Evolutionary conservation across 30 jellyfish, hydroid and myxozoan species (phyloP).

Genomic region (Hydractinia echinata): DNA sequence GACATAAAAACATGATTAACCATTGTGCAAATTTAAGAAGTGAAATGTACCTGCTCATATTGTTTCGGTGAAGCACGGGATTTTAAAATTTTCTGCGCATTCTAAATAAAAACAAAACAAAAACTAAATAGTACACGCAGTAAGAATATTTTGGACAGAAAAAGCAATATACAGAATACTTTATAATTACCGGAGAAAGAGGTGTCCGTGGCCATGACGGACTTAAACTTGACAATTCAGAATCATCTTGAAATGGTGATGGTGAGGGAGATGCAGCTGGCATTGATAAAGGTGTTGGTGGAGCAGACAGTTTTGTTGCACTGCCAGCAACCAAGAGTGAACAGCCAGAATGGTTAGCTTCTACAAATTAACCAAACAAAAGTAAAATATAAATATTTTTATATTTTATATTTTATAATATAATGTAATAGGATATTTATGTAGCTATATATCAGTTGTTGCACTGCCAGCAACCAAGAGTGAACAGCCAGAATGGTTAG

Average conservation of each 20-base stretch:
- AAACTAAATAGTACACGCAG: background rate
- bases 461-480: too few species aligned
- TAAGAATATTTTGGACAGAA: background rate
- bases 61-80: conserved; percentile 76
- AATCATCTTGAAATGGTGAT: conserved; percentile 94
- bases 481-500: too few species aligned
- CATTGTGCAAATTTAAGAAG: background rate
- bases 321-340: conserved; percentile 10
- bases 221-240: conserved; percentile 67
- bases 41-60: conserved; percentile 75
- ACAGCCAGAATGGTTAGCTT: background rate
- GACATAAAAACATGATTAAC: background rate
- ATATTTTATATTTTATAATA: too few species aligned
- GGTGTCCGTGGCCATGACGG: conserved; percentile 99
- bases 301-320: conserved; percentile 59
- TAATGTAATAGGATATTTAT: too few species aligned
- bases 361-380: too few species aligned
- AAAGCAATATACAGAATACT: background rate
- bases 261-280: conserved; percentile 83
- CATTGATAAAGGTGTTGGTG: conserved; percentile 73
- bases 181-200: conserved; percentile 83
- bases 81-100: conserved; percentile 51
- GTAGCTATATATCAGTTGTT: too few species aligned
- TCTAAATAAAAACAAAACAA: conserved; percentile 29
- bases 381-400: too few species aligned